Evolutionary conservation across 1,140 invertebrate species (phyloP).

Genomic region (Drosophila sechellia): DNA sequence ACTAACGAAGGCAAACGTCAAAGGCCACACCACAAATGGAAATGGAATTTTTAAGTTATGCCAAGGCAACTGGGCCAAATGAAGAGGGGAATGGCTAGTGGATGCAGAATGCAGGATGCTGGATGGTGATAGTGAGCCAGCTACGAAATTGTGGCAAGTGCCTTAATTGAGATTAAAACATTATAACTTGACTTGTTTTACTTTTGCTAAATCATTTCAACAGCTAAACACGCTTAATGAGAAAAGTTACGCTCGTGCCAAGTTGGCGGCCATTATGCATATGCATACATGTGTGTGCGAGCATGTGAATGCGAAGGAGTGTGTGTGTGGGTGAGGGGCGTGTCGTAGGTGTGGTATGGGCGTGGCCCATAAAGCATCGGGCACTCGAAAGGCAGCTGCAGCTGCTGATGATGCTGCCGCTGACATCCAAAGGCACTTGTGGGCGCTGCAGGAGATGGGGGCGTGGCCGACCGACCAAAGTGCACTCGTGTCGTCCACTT

Average conservation of each 20-base stretch:
- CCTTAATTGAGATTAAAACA: constrained; percentile 82
- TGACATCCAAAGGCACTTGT: constrained; percentile 75
- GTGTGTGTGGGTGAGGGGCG: constrained; percentile 7
- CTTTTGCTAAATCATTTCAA: constrained; percentile 80
- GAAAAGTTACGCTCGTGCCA: constrained; percentile 70
- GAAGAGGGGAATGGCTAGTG: constrained; percentile 4
- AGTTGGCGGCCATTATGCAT: constrained; percentile 70
- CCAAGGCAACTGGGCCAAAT: constrained; percentile 58
- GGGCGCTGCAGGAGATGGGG: constrained; percentile 11
- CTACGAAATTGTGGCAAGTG: constrained; percentile 73
- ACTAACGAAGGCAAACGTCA: constrained; percentile 75
- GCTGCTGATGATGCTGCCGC: constrained; percentile 52
- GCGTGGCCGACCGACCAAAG: constrained; percentile 53
- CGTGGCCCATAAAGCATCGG: constrained; percentile 49
- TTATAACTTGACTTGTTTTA: constrained; percentile 83
- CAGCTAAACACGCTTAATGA: constrained; percentile 82
- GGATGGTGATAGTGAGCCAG: background rate
- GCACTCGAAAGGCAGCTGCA: constrained; percentile 69
- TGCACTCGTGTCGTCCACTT: constrained; percentile 78
- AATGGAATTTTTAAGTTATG: constrained; percentile 82
- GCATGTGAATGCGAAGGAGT: background rate
- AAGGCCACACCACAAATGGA: constrained; percentile 72
- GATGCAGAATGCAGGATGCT: background rate
- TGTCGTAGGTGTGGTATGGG: constrained; percentile 29
- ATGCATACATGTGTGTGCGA: constrained; percentile 41